Percentiles rank a stretch among this genome's conserved stretches.
Conservation (phyloP, 2,113 vertebrate genomes). For the Trematomus loennbergii region DNA sequence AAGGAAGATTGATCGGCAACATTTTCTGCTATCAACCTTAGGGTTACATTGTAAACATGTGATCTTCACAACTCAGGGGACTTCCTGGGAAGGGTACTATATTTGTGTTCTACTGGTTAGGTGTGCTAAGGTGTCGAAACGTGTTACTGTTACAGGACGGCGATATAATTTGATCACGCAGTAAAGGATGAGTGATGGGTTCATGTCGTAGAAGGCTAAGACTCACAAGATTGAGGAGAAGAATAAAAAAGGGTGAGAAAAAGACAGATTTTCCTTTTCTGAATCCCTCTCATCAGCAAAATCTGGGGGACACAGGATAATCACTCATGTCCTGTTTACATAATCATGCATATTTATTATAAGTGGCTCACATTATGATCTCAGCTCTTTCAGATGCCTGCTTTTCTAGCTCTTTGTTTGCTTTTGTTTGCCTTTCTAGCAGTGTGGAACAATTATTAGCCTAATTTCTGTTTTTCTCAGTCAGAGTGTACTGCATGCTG, state of each 20-base stretch:
- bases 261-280: background rate
- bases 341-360: slow-evolving; percentile 60
- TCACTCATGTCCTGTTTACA: slow-evolving; percentile 72
- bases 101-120: background rate
- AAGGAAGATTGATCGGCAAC: too few relatives aligned
- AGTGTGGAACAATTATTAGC: background rate
- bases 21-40: too few relatives aligned
- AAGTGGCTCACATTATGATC: slow-evolving; percentile 32
- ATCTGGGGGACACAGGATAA: slow-evolving; percentile 45
- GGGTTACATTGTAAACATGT: too few relatives aligned
- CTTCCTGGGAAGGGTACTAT: background rate
- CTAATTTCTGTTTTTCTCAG: background rate
- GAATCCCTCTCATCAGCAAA: slow-evolving; percentile 18
- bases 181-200: background rate
- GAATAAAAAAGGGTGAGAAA: background rate
- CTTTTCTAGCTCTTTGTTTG: background rate
- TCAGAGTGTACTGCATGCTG: background rate
- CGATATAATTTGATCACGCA: background rate
- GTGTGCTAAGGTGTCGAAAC: background rate
- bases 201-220: background rate
- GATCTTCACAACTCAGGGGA: background rate
- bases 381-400: slow-evolving; percentile 20
- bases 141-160: background rate
- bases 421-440: background rate
- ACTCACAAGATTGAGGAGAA: slow-evolving; percentile 2